phyloP scores from a whole-genome alignment of 2,113 vertebrate genomes.

The Rhea americana region DNA sequence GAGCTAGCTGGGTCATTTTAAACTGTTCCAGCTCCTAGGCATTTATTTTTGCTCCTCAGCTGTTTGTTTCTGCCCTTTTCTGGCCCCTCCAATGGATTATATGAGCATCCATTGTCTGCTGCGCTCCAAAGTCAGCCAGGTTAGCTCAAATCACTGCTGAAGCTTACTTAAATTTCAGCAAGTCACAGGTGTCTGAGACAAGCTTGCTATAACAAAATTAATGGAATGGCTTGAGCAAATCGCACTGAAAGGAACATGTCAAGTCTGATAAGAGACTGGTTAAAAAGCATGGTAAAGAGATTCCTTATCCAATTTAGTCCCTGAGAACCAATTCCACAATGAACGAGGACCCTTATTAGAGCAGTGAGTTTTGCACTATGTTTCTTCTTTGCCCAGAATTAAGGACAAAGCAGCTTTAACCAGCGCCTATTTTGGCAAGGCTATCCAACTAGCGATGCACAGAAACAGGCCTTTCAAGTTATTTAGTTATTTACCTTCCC shows the following conservation, averaged over 20 bases:
- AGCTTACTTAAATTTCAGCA: slow-evolving; percentile 24
- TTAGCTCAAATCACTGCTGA: not conserved
- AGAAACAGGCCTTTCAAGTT: not conserved
- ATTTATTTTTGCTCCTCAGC: slow-evolving; percentile 60
- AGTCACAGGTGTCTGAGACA: slow-evolving; percentile 16
- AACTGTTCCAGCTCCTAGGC: slow-evolving; percentile 13
- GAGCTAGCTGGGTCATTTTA: slow-evolving; percentile 43
- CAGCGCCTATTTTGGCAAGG: not conserved
- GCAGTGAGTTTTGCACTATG: not conserved
- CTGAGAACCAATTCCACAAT: accelerated
- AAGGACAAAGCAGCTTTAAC: slow-evolving; percentile 16
- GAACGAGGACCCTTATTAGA: not conserved
- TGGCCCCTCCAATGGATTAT: slow-evolving; percentile 12
- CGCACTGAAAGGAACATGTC: not conserved
- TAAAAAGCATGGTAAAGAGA: not conserved
- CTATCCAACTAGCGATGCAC: not conserved
- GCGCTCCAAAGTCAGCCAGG: not conserved
- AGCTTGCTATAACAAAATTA: not conserved
- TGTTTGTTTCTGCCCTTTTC: slow-evolving; percentile 43
- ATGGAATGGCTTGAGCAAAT: not conserved
- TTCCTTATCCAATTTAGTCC: not conserved
- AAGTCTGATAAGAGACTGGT: not conserved
- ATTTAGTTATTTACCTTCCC: not conserved
- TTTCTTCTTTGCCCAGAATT: not conserved
- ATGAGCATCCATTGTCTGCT: slow-evolving; percentile 32